Evolutionary conservation across 2,113 vertebrate species (phyloP).

Genomic region (Aythya baeri): DNA sequence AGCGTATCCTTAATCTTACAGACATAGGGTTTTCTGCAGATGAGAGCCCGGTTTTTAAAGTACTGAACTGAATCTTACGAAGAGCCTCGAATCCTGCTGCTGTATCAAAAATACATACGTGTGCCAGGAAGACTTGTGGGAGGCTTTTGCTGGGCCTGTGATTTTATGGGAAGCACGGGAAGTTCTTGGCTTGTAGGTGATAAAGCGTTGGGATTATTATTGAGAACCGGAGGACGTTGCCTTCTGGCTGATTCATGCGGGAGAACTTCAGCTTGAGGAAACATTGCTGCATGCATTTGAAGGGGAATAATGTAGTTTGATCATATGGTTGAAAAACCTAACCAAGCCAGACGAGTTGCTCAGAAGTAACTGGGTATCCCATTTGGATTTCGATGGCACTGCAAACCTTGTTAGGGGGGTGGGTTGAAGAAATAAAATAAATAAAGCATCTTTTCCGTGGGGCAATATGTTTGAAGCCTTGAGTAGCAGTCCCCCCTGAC

Average conservation of each 20-base stretch:
- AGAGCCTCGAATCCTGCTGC: background rate
- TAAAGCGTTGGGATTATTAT: background rate
- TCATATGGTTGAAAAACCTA: background rate
- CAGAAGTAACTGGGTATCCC: background rate
- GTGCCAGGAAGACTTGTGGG: background rate
- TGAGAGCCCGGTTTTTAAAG: background rate
- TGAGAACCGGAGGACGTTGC: background rate
- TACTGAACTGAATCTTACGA: background rate
- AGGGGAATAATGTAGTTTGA: background rate
- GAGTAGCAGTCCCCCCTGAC: background rate
- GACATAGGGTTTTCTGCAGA: background rate
- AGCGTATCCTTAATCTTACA: background rate
- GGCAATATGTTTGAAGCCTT: background rate
- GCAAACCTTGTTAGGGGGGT: background rate
- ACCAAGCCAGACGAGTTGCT: background rate
- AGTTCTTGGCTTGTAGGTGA: background rate
- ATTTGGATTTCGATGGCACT: background rate
- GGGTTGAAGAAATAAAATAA: background rate
- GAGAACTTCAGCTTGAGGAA: background rate
- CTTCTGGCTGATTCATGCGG: background rate
- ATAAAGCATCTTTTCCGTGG: background rate
- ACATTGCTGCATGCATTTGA: background rate
- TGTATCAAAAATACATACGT: background rate
- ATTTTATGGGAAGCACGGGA: fast-evolving
- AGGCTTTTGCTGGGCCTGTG: background rate